These are phyloP conservation scores for Chlorocebus sabaeus DNA, from an alignment of 2,113 vertebrate species.

Conservation along the genomic window DNA sequence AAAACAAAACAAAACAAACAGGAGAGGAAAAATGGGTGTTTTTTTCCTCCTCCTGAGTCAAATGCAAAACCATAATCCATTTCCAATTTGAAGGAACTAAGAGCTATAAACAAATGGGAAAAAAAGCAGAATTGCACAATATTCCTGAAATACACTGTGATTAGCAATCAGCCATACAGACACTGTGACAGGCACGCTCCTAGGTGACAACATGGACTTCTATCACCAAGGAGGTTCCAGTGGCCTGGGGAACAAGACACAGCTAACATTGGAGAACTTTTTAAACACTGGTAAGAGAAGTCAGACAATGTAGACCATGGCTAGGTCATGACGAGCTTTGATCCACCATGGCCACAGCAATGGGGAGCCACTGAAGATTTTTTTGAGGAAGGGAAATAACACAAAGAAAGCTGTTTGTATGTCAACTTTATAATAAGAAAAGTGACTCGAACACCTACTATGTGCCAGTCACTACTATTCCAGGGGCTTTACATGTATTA, in stretches of 20 bases:
- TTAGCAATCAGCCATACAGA: neutral
- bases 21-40: neutral
- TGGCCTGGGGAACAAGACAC: neutral
- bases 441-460: neutral
- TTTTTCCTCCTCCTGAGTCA: neutral
- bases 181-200: neutral
- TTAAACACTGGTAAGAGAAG: neutral
- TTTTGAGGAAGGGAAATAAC: neutral
- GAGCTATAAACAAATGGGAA: neutral
- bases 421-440: neutral
- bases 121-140: neutral
- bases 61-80: slow-evolving; percentile 38
- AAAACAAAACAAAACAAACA: neutral
- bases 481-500: neutral
- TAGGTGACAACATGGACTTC: neutral
- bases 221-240: neutral
- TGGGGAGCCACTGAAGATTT: neutral
- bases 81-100: neutral
- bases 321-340: neutral
- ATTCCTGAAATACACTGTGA: neutral
- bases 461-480: neutral
- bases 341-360: neutral
- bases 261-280: neutral
- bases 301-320: neutral
- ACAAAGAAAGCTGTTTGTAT: neutral